These are phyloP conservation scores for Drosophila hamatofila DNA, from an alignment of 2,888 invertebrate genomes.

Conservation along the genomic window DNA sequence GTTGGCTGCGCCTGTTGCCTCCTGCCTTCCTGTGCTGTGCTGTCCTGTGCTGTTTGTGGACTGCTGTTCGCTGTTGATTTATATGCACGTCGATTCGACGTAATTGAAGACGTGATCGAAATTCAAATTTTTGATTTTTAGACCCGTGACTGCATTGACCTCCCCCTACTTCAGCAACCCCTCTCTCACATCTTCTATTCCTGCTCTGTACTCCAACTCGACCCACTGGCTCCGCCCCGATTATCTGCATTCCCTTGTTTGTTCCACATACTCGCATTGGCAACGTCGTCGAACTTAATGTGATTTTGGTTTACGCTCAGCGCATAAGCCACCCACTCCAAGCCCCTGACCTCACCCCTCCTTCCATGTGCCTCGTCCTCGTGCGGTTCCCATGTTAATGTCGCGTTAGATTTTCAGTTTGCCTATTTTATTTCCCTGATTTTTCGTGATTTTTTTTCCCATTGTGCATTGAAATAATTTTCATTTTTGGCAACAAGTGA, in stretches of 20 bases:
- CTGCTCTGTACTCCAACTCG: not conserved
- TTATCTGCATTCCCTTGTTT: constrained; percentile 22
- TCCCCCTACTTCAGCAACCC: no score
- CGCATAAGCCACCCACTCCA: not conserved
- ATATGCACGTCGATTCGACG: constrained; percentile 81
- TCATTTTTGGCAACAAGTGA: constrained; percentile 66
- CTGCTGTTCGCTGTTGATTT: constrained; percentile 68
- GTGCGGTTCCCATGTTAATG: constrained; percentile 40
- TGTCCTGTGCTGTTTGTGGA: constrained; percentile 5
- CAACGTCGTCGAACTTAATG: constrained; percentile 59
- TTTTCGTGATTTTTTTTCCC: constrained; percentile 17
- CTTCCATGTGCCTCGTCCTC: not conserved
- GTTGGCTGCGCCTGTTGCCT: not conserved
- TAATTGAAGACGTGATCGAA: constrained; percentile 80
- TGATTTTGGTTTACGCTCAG: constrained; percentile 65
- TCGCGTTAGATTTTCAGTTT: constrained; percentile 34
- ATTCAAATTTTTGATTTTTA: constrained; percentile 81
- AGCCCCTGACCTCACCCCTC: fast-evolving
- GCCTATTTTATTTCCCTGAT: constrained; percentile 7
- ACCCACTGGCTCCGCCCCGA: no score
- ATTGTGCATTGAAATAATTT: constrained; percentile 57
- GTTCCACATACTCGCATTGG: constrained; percentile 37
- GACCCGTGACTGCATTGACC: constrained; percentile 66
- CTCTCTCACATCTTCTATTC: no score
- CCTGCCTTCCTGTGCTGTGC: not conserved